A percentile compares a stretch with the other conserved stretches of the same genome.
Evolutionary conservation across 2,888 invertebrate genomes (phyloP).

Genomic region (Ischnus inquisitorius): DNA sequence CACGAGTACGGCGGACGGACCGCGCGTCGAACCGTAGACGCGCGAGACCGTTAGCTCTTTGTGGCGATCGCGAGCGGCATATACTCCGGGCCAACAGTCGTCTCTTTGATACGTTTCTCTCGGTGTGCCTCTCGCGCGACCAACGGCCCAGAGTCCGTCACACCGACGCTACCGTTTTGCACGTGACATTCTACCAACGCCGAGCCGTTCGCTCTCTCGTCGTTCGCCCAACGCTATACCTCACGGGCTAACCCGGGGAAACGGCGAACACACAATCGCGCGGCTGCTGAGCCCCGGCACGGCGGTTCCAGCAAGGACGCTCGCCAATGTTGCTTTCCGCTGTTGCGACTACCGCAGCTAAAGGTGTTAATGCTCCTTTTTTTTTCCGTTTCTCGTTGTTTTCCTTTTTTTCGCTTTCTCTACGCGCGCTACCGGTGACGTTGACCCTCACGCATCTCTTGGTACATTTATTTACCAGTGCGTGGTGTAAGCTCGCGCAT

Average conservation of each 20-base stretch:
- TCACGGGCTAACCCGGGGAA: conserved; percentile 39
- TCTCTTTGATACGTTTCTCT: conserved; percentile 78
- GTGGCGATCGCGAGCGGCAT: conserved; percentile 68
- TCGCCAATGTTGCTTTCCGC: conserved; percentile 40
- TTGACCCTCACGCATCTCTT: conserved; percentile 34
- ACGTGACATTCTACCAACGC: conserved; percentile 62
- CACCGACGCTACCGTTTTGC: conserved; percentile 65
- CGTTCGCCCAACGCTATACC: conserved; percentile 16
- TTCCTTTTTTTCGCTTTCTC: conserved; percentile 4
- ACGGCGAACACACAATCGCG: conserved; percentile 60
- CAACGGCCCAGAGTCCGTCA: conserved; percentile 32
- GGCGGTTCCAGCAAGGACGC: conserved; percentile 54
- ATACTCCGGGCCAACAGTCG: conserved; percentile 75
- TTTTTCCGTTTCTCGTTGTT: conserved; percentile 27
- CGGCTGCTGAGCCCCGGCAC: conserved; percentile 51
- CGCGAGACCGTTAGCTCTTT: conserved; percentile 75
- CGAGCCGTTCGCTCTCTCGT: conserved; percentile 24
- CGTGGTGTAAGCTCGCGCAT: conserved; percentile 32
- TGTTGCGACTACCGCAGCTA: background rate
- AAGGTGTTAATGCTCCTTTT: conserved; percentile 59
- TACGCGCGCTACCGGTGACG: conserved; percentile 37
- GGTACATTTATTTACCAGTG: background rate
- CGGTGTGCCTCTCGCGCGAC: conserved; percentile 49
- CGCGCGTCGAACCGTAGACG: conserved; percentile 47
- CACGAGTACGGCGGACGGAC: background rate